These are phyloP conservation scores for Neuroscelio doddi DNA, from an alignment of 2,888 invertebrate species.

Conservation along the genomic window DNA sequence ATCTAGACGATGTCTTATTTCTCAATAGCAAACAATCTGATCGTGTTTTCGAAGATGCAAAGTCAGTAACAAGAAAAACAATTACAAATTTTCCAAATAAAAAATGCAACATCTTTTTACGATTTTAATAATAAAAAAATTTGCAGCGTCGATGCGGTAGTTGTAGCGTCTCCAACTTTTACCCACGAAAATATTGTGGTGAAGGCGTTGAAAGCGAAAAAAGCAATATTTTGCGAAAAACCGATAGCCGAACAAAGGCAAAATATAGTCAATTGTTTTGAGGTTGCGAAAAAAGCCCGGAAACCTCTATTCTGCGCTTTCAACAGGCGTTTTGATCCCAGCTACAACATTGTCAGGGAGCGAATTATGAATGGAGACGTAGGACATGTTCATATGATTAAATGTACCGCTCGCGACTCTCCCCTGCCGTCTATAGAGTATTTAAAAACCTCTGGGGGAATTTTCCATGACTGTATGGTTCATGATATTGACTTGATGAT, in stretches of 20 bases:
- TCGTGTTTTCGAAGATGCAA: conserved; percentile 74
- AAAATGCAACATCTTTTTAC: neutral
- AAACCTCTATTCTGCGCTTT: conserved; percentile 78
- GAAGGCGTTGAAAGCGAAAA: conserved; percentile 74
- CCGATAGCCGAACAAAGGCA: conserved; percentile 77
- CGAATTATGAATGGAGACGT: conserved; percentile 75
- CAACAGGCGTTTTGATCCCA: conserved; percentile 80
- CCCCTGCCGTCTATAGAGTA: conserved; percentile 79
- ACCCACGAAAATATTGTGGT: conserved; percentile 76
- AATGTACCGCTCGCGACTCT: conserved; percentile 78
- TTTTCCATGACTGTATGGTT: conserved; percentile 81
- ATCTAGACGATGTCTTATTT: conserved; percentile 72
- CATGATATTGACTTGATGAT: conserved; percentile 81
- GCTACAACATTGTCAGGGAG: conserved; percentile 73
- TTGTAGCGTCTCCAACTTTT: conserved; percentile 77
- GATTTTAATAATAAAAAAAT: neutral
- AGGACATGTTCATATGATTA: conserved; percentile 78
- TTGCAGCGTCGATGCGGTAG: conserved; percentile 73
- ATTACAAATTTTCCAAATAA: conserved; percentile 2
- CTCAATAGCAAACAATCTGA: conserved; percentile 73
- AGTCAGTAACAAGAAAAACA: conserved; percentile 70
- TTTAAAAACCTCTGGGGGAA: conserved; percentile 77
- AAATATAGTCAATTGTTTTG: conserved; percentile 76
- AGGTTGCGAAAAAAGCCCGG: conserved; percentile 74
- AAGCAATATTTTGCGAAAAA: conserved; percentile 81